Base-by-base conservation (phyloP, 1,140 invertebrate species). In the Halictus rubicundus region DNA sequence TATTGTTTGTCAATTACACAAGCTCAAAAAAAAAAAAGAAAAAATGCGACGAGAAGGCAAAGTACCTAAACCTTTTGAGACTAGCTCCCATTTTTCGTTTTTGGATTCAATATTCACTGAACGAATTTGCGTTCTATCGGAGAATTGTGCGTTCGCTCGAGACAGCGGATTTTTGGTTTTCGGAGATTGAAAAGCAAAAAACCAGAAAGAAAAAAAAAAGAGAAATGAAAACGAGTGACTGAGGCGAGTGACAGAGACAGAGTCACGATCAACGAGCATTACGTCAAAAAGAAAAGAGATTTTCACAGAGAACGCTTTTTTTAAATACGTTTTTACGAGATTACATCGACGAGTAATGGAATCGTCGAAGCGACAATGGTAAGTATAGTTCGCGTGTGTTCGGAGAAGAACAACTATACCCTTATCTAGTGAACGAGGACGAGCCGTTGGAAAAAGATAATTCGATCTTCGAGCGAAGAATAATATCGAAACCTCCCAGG, bases 321-420 rank as follows among this genome's bases (percentile, higher is more conserved):
- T 68, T 70, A 60, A 46, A 69, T 59, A 70, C 39, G 39, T 61
- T 77, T 60, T 61, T 70, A 70, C 66, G 25, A 74, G 21, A 21
- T 6, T 4, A 73, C 46, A 49, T 59, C 59, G 68, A 61, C 46
- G 25, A 46, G 52, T 16, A 10, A 21, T 9, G 19, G 19, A 23
- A 46, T 25, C 21, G 49, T 25, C 37, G 23, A 23, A 60, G 16
- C 37, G 27, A 59, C 27, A 27, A 39, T 1, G 19, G 66, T 77
- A 70, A 77, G 66, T 77, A 61, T 42, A 27, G 25, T 42, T 27
- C 49, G 49, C 49, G 49, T 9, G 49, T 68, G 14, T 10, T 46
- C 42, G 42, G 39, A 2, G n/a, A 39, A 8, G 9, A 25, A 32
- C n/a, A 7, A 19, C 39, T 76, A 25, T 49, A 60, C 9, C 25